Percentiles rank a stretch among this genome's conserved stretches.
Conservation (phyloP, 2,797 vertebrate genomes). For the Rhodeus uyekii region DNA sequence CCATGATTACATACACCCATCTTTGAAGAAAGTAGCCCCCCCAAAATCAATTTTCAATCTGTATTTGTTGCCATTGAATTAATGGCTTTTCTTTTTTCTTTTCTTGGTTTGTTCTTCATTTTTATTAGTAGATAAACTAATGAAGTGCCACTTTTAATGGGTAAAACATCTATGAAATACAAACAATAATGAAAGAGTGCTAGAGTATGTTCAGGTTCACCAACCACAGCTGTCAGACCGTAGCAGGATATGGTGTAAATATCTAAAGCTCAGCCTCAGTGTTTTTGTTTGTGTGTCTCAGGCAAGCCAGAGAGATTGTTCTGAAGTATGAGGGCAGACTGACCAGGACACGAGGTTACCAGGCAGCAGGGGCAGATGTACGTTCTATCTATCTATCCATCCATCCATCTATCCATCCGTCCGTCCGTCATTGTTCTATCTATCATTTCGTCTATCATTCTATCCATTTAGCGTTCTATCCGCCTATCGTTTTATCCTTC, state of each 20-base stretch:
- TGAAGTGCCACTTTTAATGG: slow-evolving; percentile 11
- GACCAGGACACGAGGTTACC: slow-evolving; percentile 95
- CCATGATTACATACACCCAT: slow-evolving; percentile 24
- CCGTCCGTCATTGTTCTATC: neutral
- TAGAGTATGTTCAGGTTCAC: slow-evolving; percentile 31
- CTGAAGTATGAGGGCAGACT: slow-evolving; percentile 92
- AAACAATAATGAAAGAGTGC: slow-evolving; percentile 45
- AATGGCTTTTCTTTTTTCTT: neutral
- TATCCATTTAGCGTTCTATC: neutral
- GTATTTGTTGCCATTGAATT: slow-evolving; percentile 6
- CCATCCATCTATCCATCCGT: neutral
- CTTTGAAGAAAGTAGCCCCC: neutral
- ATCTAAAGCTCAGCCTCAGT: neutral
- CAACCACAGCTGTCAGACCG: slow-evolving; percentile 33
- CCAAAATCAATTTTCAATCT: slow-evolving; percentile 30
- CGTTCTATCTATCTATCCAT: neutral
- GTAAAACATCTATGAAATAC: slow-evolving; percentile 6
- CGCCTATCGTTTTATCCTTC: too few species aligned
- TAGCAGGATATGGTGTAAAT: slow-evolving; percentile 16
- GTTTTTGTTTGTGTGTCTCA: slow-evolving; percentile 63
- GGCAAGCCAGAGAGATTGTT: slow-evolving; percentile 93
- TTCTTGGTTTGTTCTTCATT: neutral
- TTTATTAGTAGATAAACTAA: slow-evolving; percentile 18
- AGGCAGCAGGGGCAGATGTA: slow-evolving; percentile 95
- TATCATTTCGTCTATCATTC: neutral